A percentile compares a stretch with the other conserved stretches of the same genome.
Conservation (phyloP, 1,140 invertebrate genomes). For the Aphis craccivora region DNA sequence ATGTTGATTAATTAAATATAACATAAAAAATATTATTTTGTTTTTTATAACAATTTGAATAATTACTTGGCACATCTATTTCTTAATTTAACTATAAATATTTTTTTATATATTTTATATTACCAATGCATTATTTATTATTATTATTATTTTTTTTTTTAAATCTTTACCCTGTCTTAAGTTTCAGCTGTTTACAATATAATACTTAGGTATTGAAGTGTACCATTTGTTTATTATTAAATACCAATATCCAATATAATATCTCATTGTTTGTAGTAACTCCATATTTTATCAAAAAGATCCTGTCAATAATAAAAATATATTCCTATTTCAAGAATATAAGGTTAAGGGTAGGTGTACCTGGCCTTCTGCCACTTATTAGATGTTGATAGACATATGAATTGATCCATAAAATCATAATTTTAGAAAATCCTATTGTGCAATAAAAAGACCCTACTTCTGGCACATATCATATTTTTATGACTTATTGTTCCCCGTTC, state of each 20-base stretch:
- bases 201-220: too few relatives aligned
- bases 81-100: not conserved
- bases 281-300: slow-evolving; percentile 36
- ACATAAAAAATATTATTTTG: not conserved
- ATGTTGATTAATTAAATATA: too few relatives aligned
- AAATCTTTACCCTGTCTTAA: not conserved
- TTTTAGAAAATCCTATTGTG: slow-evolving; percentile 45
- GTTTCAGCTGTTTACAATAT: slow-evolving; percentile 23
- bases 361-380: slow-evolving; percentile 54
- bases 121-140: not conserved
- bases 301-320: slow-evolving; percentile 43
- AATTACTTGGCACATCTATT: not conserved
- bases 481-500: slow-evolving; percentile 45
- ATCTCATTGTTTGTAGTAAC: slow-evolving; percentile 50
- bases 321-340: not conserved
- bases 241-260: slow-evolving; percentile 48
- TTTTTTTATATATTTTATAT: not conserved
- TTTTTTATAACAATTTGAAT: not conserved
- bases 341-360: slow-evolving; percentile 13
- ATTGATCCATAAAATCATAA: slow-evolving; percentile 58
- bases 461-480: slow-evolving; percentile 56
- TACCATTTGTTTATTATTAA: slow-evolving; percentile 32
- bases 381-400: slow-evolving; percentile 54
- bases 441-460: slow-evolving; percentile 43
- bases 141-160: not conserved